Conservation (phyloP, 2,113 vertebrate species). For the Cervus canadensis region DNA sequence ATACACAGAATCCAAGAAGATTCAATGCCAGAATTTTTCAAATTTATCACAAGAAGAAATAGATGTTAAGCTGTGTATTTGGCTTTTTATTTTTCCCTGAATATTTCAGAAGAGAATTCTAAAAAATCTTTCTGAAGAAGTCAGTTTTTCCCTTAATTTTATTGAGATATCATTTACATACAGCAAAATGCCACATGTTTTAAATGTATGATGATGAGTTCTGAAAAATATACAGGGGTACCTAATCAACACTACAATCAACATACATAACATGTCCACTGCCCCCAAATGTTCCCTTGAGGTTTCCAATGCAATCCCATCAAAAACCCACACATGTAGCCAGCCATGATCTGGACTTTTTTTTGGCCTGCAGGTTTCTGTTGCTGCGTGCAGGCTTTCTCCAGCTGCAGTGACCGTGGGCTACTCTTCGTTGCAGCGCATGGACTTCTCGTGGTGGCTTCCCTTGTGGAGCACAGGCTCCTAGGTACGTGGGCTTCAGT, state of each 20-base stretch:
- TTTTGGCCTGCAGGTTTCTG: neutral
- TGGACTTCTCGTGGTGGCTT: neutral
- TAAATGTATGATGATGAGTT: neutral
- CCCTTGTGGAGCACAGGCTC: neutral
- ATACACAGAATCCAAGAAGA: neutral
- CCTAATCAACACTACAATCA: neutral
- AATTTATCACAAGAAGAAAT: slow-evolving; percentile 33
- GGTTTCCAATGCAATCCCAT: neutral
- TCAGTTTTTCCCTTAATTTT: neutral
- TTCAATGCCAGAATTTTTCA: neutral
- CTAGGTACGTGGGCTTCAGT: neutral
- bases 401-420: neutral
- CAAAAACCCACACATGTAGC: neutral
- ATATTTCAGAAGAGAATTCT: neutral
- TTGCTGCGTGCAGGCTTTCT: neutral
- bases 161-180: neutral
- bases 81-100: neutral
- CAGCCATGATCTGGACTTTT: neutral
- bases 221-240: neutral
- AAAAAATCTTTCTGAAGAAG: neutral
- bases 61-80: neutral
- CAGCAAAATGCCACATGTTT: neutral
- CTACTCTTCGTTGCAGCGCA: neutral
- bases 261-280: neutral
- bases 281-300: neutral